These are phyloP conservation scores for Phrynocephalus forsythii DNA, from an alignment of 2,797 vertebrate species.

Conservation along the genomic window DNA sequence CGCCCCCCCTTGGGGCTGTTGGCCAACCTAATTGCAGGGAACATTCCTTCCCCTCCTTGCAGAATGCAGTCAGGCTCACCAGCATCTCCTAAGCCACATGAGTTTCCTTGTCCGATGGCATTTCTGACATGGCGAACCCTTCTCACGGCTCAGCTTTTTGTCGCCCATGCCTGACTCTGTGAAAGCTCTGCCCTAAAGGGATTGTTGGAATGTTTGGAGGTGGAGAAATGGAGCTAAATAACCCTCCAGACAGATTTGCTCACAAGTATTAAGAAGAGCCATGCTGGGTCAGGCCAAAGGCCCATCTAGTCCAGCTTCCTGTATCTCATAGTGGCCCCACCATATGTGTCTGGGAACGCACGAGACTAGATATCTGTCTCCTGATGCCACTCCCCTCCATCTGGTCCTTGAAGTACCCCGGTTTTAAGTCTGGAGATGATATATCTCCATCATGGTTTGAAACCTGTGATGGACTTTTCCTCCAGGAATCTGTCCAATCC, in stretches of 20 bases:
- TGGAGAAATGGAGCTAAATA: neutral
- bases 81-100: neutral
- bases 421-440: too few relatives aligned
- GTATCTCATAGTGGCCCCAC: too few relatives aligned
- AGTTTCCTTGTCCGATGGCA: neutral
- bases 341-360: too few relatives aligned
- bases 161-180: neutral
- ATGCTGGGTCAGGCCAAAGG: too few relatives aligned
- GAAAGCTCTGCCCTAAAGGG: neutral
- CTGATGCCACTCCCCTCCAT: too few relatives aligned
- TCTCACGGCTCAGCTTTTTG: neutral
- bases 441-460: too few relatives aligned
- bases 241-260: neutral
- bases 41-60: neutral
- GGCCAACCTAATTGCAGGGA: neutral
- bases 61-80: neutral
- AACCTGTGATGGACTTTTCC: too few relatives aligned
- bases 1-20: neutral
- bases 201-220: neutral
- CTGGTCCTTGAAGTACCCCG: too few relatives aligned
- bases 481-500: too few relatives aligned
- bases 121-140: neutral
- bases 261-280: neutral
- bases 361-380: too few relatives aligned
- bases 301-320: too few relatives aligned